Percentiles rank a stretch among this genome's conserved stretches.
Evolutionary conservation across 2,797 vertebrate genomes (phyloP).

Genomic region (Arnoldichthys spilopterus): DNA sequence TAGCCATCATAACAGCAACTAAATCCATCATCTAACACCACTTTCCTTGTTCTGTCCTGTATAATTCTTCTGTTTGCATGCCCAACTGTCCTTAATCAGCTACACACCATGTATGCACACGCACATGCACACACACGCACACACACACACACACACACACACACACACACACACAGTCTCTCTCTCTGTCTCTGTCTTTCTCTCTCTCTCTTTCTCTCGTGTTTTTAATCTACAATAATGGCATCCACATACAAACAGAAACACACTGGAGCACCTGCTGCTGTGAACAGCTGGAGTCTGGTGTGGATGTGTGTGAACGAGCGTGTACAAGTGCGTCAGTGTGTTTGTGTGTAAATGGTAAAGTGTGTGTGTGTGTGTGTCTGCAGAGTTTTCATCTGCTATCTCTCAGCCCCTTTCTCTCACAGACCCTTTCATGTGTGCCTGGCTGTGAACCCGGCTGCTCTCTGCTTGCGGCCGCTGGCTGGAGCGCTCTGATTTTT

Average conservation of each 20-base stretch:
- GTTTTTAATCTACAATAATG: constrained; percentile 16
- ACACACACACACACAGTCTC: constrained; percentile 55
- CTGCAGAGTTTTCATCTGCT: constrained; percentile 61
- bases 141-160: constrained; percentile 36
- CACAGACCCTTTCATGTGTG: constrained; percentile 75
- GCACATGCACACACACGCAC: too few species aligned
- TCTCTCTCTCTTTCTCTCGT: constrained; percentile 47
- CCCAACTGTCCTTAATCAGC: too few species aligned
- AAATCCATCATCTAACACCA: too few species aligned
- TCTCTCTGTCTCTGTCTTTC: too few species aligned
- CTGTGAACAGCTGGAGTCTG: constrained; percentile 79
- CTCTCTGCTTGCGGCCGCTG: constrained; percentile 18
- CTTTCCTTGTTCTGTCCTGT: too few species aligned
- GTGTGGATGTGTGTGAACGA: constrained; percentile 55
- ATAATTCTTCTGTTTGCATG: too few species aligned
- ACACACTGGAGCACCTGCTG: constrained; percentile 72
- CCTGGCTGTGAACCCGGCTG: constrained; percentile 71
- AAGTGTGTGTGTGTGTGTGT: constrained; percentile 58
- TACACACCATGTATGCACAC: too few species aligned
- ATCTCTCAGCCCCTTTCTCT: constrained; percentile 70
- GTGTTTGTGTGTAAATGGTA: constrained; percentile 48
- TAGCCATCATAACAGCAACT: too few species aligned
- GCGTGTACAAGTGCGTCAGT: constrained; percentile 67
- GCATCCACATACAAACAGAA: constrained; percentile 30
- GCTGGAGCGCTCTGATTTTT: constrained; percentile 25